Base-by-base conservation (phyloP, 2,888 invertebrate genomes). In the Hofmannophila pseudospretella region DNA sequence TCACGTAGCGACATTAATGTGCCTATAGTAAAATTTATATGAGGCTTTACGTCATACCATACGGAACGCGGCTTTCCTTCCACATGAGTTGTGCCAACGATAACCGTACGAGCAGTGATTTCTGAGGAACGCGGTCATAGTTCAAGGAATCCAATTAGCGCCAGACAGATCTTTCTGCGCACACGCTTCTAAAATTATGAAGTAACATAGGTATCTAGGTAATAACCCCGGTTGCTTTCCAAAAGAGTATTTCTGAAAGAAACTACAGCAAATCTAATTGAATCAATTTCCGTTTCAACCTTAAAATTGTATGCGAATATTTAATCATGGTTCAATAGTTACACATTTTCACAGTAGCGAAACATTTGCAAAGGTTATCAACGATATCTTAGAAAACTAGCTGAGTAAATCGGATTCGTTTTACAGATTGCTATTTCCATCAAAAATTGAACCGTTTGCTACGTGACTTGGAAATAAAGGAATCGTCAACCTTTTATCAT, bases 1-100 rank as follows among this genome's bases (percentile, higher is more conserved):
- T 86, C 85, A 82, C 82, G 82, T 84, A 79, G 76, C 77, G 80
- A 85, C 84, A 82, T 85, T 85, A 85, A 86, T 85, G 80, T 80
- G 76, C 68, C 71, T 73, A 82, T 81, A 84, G 81, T 81, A 82
- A 84, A 84, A 82, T 85, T 85, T 85, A 85, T 85, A 84, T 80
- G 81, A 75, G 69, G 72, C 67, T 72, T 75, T 79, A 80, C 84
- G 81, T 81, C 84, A 80, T 62, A 67, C 56, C 84, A 80, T 62
- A 67, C 56, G 65, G 55, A 54, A 66, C 56, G 56, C 63, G 65
- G 69, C 74, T 79, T 82, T 77, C 56, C 72, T 71, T 69, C 61
- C 67, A 70, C 59, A 69, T 67, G 67, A 72, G 59, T 70, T 67
- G 59, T 58, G 60, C 57, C 55, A 58, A 51, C 72, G 73, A 76